Percentiles rank a stretch among this genome's conserved stretches.
Evolutionary conservation across 2,113 vertebrate species (phyloP).

Genomic region (Brienomyrus longianalis): DNA sequence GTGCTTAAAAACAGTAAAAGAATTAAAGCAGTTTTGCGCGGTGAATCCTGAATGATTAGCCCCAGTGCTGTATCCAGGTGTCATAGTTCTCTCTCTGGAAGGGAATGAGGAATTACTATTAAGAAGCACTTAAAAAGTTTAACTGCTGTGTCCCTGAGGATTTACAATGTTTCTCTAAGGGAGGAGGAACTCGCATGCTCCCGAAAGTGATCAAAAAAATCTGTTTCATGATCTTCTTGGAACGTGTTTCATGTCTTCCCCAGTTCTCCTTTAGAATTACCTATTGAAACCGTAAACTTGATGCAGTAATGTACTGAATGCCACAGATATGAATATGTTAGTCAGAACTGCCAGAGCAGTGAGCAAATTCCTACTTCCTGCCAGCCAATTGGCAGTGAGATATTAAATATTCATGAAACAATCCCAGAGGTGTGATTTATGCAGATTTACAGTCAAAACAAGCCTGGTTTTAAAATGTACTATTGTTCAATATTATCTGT

Average conservation of each 20-base stretch:
- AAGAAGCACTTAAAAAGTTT: not conserved
- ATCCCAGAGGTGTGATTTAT: conserved; percentile 6
- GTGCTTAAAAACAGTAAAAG: not conserved
- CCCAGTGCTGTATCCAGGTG: not conserved
- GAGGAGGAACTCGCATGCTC: not conserved
- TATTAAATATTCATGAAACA: conserved; percentile 3
- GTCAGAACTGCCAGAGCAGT: not conserved
- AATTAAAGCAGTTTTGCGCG: not conserved
- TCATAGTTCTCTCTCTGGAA: not conserved
- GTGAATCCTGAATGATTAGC: not conserved
- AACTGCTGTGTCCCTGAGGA: not conserved
- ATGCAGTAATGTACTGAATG: not conserved
- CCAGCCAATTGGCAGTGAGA: not conserved
- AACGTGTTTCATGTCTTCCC: not conserved
- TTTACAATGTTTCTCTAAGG: not conserved
- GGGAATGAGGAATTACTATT: not conserved
- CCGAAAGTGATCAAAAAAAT: not conserved
- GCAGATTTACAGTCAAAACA: not conserved
- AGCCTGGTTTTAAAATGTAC: not conserved
- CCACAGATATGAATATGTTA: not conserved
- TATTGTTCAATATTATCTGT: not conserved
- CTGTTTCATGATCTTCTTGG: not conserved
- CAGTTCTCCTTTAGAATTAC: not conserved
- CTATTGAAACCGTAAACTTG: not conserved
- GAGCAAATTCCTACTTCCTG: not conserved